phyloP scores from a whole-genome alignment of 2,888 invertebrate species.

The Crematogaster levior region DNA sequence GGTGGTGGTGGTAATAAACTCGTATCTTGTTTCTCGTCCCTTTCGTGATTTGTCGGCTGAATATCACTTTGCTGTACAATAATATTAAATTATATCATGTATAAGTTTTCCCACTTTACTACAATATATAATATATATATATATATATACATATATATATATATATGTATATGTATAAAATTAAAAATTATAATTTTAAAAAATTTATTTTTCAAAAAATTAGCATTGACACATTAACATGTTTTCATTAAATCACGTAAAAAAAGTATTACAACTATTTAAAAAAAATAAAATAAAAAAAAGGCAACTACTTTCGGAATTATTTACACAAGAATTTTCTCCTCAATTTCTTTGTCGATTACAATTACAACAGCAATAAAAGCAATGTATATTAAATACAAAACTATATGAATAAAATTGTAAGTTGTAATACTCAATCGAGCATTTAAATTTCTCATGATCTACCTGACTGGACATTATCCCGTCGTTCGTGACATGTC shows the following conservation, averaged over 20 bases:
- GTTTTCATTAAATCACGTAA: background rate
- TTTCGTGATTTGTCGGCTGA: slow-evolving; percentile 90
- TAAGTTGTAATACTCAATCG: background rate
- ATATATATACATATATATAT: no score
- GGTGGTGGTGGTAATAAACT: slow-evolving; percentile 82
- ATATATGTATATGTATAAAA: no score
- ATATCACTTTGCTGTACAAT: slow-evolving; percentile 85
- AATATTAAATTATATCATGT: slow-evolving; percentile 25
- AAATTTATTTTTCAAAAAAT: background rate
- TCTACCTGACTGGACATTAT: slow-evolving; percentile 63
- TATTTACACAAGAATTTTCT: background rate
- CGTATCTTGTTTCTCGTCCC: slow-evolving; percentile 86
- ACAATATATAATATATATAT: background rate
- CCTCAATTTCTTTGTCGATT: background rate
- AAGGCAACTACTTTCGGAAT: background rate
- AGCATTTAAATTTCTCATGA: background rate
- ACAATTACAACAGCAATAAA: background rate
- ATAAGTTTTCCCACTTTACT: background rate
- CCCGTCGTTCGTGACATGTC: slow-evolving; percentile 77
- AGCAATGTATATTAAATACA: background rate
- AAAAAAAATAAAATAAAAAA: no score
- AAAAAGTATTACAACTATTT: background rate
- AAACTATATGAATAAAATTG: background rate
- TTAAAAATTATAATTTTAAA: no score
- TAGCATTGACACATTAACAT: background rate